These are phyloP conservation scores for Sisyra nigra DNA, from an alignment of 2,888 invertebrate species.

Conservation along the genomic window DNA sequence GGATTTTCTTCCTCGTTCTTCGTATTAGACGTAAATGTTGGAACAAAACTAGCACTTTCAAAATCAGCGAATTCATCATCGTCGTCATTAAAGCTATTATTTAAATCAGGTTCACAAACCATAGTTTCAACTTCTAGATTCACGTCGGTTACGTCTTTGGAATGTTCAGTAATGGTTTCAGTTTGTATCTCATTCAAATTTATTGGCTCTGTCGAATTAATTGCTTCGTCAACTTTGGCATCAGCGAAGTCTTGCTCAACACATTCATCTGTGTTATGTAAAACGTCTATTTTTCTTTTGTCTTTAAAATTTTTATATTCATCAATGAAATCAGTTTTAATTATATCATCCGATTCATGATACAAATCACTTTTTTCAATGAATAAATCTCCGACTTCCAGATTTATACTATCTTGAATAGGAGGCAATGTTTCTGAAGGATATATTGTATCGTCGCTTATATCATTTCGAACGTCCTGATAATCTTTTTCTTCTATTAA, in stretches of 20 bases:
- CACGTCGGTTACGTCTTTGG: too few species aligned
- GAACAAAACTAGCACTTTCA: conserved; percentile 26
- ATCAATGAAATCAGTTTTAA: neutral
- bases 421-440: neutral
- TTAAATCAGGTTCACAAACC: neutral
- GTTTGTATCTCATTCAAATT: neutral
- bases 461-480: neutral
- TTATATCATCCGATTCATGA: neutral
- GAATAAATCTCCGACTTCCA: neutral
- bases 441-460: neutral
- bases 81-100: conserved; percentile 17
- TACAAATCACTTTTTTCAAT: neutral
- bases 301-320: neutral
- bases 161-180: neutral
- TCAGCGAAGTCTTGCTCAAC: too few species aligned
- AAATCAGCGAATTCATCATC: conserved; percentile 41
- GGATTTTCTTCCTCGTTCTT: conserved; percentile 9
- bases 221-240: too few species aligned
- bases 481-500: neutral
- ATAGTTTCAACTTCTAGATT: neutral
- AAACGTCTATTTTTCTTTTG: neutral
- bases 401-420: neutral
- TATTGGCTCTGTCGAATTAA: neutral
- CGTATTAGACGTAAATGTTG: neutral
- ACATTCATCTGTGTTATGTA: neutral